Conservation (phyloP, 2,797 vertebrate genomes). For the Sebastiscus albofasciatus region DNA sequence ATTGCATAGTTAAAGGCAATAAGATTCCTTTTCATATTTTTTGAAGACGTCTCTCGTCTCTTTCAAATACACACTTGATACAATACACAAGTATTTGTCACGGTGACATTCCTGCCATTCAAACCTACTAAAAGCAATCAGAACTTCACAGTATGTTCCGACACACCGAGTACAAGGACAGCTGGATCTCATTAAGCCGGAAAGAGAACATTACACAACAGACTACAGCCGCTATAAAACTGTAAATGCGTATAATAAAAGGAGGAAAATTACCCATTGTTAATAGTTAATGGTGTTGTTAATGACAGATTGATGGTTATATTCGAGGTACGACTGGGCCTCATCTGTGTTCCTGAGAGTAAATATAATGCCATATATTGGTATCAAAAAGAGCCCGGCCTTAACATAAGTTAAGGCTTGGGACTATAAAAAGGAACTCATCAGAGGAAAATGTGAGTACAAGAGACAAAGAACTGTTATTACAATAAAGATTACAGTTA, state of each 20-base stretch:
- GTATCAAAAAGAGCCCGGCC: not conserved
- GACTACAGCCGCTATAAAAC: not conserved
- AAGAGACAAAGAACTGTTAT: not conserved
- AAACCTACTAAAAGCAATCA: constrained; percentile 15
- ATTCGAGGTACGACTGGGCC: not conserved
- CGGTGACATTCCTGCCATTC: constrained; percentile 28
- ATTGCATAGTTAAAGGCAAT: not conserved
- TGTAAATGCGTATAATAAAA: not conserved
- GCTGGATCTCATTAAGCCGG: not conserved
- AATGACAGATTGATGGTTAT: constrained; percentile 15
- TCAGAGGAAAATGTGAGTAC: not conserved
- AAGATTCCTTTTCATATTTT: not conserved
- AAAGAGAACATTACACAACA: not conserved
- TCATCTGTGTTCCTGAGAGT: not conserved
- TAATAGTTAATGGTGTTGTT: constrained; percentile 19
- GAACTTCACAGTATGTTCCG: constrained; percentile 8
- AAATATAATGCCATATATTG: not conserved
- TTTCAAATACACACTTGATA: not conserved
- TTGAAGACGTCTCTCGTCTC: not conserved
- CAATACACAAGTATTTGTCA: constrained; percentile 6
- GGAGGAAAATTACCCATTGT: not conserved
- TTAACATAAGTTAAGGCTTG: not conserved
- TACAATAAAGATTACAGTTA: not conserved
- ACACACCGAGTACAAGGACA: constrained; percentile 8
- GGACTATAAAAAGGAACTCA: not conserved